phyloP scores from a whole-genome alignment of 2,888 invertebrate species.

The Pristionchus maxplancki region DNA sequence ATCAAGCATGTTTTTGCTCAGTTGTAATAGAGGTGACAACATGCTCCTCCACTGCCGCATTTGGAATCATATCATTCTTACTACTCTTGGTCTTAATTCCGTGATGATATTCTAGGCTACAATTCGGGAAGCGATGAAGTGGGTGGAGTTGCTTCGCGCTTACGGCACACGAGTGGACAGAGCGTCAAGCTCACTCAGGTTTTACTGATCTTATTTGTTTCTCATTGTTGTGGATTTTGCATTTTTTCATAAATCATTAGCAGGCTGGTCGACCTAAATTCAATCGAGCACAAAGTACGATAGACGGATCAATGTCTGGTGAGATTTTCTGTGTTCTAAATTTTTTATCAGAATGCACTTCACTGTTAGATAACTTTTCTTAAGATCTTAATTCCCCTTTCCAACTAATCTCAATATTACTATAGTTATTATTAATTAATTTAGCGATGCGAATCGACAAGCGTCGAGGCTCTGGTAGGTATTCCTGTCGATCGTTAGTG shows the following conservation, averaged over 20 bases:
- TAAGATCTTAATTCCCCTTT: not conserved
- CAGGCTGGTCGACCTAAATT: conserved; percentile 49
- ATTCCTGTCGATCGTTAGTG: not conserved
- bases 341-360: not conserved
- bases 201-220: not conserved
- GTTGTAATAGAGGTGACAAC: too few species aligned
- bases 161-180: conserved; percentile 46
- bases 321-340: not conserved
- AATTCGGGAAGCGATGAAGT: conserved; percentile 16
- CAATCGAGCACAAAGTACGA: conserved; percentile 46
- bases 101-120: not conserved
- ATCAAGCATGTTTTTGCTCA: too few species aligned
- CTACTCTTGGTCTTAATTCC: not conserved
- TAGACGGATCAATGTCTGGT: conserved; percentile 48
- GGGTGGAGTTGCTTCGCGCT: not conserved
- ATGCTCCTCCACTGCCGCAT: too few species aligned
- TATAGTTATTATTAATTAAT: not conserved
- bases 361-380: not conserved
- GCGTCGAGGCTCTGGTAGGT: conserved; percentile 49
- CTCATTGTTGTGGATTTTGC: not conserved
- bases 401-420: not conserved
- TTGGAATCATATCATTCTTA: not conserved
- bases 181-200: conserved; percentile 49
- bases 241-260: not conserved
- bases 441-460: conserved; percentile 48